Percentiles rank a stretch among this genome's conserved stretches.
Conservation (phyloP, 2,113 vertebrate species). For the Megaptera novaeangliae region DNA sequence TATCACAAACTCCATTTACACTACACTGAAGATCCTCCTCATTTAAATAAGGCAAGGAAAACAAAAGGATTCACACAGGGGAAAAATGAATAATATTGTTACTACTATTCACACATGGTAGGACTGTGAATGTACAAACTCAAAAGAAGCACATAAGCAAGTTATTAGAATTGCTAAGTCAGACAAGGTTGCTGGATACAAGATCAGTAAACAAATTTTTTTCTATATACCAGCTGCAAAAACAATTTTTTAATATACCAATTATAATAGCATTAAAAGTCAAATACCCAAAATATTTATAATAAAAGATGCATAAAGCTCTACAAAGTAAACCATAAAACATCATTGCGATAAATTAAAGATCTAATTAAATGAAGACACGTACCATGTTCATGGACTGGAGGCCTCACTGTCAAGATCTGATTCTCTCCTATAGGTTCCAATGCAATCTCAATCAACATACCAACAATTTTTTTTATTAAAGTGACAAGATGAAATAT, state of each 20-base stretch:
- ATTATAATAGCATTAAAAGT: background rate
- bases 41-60: background rate
- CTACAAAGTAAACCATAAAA: background rate
- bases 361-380: background rate
- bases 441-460: background rate
- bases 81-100: background rate
- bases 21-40: background rate
- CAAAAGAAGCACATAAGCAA: background rate
- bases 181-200: background rate
- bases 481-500: background rate
- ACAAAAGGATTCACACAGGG: background rate
- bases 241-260: background rate
- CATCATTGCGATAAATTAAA: background rate
- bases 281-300: background rate
- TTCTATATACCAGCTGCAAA: background rate
- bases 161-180: background rate
- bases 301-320: background rate
- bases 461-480: background rate
- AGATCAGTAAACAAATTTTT: background rate
- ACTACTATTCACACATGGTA: background rate
- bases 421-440: background rate
- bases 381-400: background rate
- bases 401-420: background rate
- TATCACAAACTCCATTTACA: background rate
- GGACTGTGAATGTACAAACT: background rate